Conservation (phyloP, 2,888 invertebrate genomes). For the Lomographa bimaculata region DNA sequence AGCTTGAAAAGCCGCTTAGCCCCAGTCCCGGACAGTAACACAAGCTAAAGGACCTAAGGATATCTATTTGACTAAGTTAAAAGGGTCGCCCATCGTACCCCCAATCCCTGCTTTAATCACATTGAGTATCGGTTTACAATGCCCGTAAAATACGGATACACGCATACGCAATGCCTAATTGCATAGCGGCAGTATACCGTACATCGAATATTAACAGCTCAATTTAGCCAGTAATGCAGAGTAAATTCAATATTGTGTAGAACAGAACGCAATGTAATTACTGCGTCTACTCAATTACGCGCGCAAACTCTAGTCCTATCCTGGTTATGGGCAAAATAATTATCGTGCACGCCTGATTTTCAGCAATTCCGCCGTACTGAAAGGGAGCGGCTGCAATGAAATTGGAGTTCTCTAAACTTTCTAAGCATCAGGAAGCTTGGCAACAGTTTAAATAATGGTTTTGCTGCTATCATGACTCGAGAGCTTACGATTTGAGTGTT, state of each 20-base stretch:
- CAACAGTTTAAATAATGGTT: slow-evolving; percentile 1
- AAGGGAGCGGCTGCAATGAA: slow-evolving; percentile 4
- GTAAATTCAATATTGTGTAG: slow-evolving; percentile 39
- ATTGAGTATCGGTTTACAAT: slow-evolving; percentile 19
- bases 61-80: slow-evolving; percentile 22
- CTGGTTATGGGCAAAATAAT: slow-evolving; percentile 25
- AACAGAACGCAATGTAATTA: slow-evolving; percentile 33
- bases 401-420: slow-evolving; percentile 9
- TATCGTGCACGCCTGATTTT: slow-evolving; percentile 17
- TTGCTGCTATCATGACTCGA: too few relatives aligned
- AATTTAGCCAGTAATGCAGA: slow-evolving; percentile 32
- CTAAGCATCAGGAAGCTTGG: slow-evolving; percentile 5
- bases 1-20: slow-evolving; percentile 29
- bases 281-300: slow-evolving; percentile 36
- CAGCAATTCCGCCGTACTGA: slow-evolving; percentile 9
- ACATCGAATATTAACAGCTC: slow-evolving; percentile 28
- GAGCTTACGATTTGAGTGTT: neutral
- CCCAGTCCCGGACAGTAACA: slow-evolving; percentile 29
- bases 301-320: slow-evolving; percentile 24
- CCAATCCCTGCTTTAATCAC: slow-evolving; percentile 25
- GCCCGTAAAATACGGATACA: slow-evolving; percentile 25
- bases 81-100: slow-evolving; percentile 26
- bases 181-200: slow-evolving; percentile 1
- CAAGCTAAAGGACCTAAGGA: slow-evolving; percentile 23
- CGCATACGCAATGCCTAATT: slow-evolving; percentile 2